These are phyloP conservation scores for Brachyptera risi DNA, from an alignment of 2,888 invertebrate genomes.

Conservation along the genomic window DNA sequence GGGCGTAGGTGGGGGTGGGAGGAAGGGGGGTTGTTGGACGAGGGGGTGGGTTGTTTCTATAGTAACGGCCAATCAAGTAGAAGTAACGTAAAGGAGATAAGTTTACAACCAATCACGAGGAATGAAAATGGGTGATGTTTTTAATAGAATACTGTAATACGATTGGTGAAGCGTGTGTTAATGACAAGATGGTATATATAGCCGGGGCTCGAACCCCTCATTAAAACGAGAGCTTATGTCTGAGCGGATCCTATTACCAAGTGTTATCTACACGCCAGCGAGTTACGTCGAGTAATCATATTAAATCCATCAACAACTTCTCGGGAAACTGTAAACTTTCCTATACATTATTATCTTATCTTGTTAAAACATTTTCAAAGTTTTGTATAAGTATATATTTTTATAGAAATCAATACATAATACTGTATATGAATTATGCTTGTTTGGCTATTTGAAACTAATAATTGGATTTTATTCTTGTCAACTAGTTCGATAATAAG, in stretches of 20 bases:
- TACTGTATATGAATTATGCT: no score
- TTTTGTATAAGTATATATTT: no score
- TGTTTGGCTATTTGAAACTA: no score
- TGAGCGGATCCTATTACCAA: not conserved
- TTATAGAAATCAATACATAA: no score
- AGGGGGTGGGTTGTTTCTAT: conserved; percentile 27
- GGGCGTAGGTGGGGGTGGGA: not conserved
- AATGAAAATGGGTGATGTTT: conserved; percentile 32
- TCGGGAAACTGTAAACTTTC: no score
- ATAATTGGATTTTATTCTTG: no score
- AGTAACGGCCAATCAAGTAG: conserved; percentile 34
- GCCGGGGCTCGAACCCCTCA: not conserved
- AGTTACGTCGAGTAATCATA: no score
- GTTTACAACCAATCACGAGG: conserved; percentile 34
- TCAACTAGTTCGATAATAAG: no score
- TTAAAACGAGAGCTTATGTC: conserved; percentile 21
- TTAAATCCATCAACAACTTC: no score
- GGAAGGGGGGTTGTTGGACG: not conserved
- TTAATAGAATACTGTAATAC: conserved; percentile 33
- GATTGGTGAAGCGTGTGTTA: conserved; percentile 34
- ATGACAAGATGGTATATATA: conserved; percentile 27
- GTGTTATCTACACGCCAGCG: not conserved
- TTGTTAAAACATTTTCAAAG: no score
- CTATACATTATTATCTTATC: no score
- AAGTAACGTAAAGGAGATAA: conserved; percentile 34